Conservation (phyloP, 2,888 invertebrate species). For the Nycteola revayana region DNA sequence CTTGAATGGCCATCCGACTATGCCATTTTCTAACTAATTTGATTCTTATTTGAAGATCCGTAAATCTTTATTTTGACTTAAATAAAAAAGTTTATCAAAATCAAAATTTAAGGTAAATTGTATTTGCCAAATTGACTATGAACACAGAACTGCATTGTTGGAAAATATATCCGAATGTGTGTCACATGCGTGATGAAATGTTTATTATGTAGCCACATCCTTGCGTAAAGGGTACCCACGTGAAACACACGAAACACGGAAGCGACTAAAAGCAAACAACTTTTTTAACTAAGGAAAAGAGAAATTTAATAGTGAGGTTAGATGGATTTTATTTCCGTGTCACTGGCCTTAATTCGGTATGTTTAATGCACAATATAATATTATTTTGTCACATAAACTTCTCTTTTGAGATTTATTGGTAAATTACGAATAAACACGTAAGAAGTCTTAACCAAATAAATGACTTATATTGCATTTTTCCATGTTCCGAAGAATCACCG, state of each 20-base stretch:
- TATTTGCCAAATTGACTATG: slow-evolving; percentile 1
- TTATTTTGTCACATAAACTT: no score
- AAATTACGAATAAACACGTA: no score
- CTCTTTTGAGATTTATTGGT: no score
- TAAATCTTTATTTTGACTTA: no score
- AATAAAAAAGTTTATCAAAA: no score
- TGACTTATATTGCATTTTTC: slow-evolving; percentile 21
- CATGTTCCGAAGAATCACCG: no score
- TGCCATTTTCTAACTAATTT: no score
- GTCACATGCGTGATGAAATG: slow-evolving; percentile 19
- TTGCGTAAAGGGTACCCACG: slow-evolving; percentile 19
- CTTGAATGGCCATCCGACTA: no score
- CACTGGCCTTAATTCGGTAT: no score
- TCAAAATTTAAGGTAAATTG: no score
- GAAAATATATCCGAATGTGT: slow-evolving; percentile 23
- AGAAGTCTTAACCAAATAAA: slow-evolving; percentile 6
- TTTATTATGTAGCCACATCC: slow-evolving; percentile 26
- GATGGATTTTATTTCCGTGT: neutral
- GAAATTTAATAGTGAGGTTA: neutral
- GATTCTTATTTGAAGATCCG: no score
- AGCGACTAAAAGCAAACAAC: slow-evolving; percentile 12
- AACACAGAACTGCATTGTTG: slow-evolving; percentile 17
- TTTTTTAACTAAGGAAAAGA: neutral
- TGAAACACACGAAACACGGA: slow-evolving; percentile 19
- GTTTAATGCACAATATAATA: no score